A percentile compares a stretch with the other conserved stretches of the same genome.
Conservation (phyloP, 2,113 vertebrate genomes). For the Phocoena phocoena region DNA sequence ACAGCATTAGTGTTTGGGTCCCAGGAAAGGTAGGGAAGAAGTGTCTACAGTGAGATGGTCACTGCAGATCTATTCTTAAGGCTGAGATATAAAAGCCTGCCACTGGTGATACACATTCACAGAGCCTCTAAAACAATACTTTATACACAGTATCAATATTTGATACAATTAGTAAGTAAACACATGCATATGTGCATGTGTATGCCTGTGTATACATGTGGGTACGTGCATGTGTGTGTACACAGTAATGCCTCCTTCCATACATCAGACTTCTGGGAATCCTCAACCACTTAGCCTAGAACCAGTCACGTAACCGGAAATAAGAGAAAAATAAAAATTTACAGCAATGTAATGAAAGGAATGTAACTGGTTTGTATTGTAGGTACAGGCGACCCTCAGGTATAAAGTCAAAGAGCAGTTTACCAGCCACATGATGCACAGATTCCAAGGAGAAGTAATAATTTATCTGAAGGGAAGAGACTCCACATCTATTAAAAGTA, state of each 20-base stretch:
- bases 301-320: background rate
- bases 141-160: background rate
- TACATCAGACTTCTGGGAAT: background rate
- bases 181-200: background rate
- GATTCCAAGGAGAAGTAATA: background rate
- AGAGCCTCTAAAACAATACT: background rate
- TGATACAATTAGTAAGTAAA: background rate
- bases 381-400: background rate
- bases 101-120: background rate
- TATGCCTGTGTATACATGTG: too few species aligned
- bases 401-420: constrained; percentile 26
- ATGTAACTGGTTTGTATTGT: background rate
- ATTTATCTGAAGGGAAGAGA: background rate
- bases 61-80: background rate
- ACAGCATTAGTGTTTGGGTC: background rate
- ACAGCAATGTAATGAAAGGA: constrained; percentile 12
- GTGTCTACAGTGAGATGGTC: background rate
- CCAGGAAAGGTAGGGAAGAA: background rate
- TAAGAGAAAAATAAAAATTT: constrained; percentile 18
- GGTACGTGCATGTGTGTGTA: background rate
- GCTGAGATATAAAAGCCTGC: background rate
- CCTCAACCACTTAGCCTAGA: background rate
- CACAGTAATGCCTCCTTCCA: background rate
- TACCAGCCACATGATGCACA: background rate
- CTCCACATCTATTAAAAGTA: background rate